Base-by-base conservation (phyloP, 2,113 vertebrate species). In the Eulacestoma nigropectus region DNA sequence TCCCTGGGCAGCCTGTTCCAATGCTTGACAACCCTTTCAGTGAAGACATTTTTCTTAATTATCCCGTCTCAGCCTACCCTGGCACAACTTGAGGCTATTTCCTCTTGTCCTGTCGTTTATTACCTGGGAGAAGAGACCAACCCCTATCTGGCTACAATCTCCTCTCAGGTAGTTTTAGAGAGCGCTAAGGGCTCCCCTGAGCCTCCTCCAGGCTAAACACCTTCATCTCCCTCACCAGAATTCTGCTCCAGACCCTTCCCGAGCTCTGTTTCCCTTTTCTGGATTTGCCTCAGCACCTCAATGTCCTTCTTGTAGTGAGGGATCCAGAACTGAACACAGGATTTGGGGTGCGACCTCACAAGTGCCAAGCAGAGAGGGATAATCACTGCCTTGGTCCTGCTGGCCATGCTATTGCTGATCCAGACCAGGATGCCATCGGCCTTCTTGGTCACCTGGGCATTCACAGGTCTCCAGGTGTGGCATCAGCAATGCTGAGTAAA, bases 311-410 rank as follows among this genome's bases (percentile, higher is more conserved):
- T 52, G 8, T 6, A 35, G 22, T 20, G 47, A 55, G 41, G 5
- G 30, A 2, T 8, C 12, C 41, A 49, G 46, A 62, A 49, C 3
- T 13, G 21, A 1, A 15, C 26, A 6, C 10, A 9, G 47, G 10
- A 56, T 27, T 56, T 55, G 47, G 4, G 11, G 20, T 41, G 30
- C 6, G 1, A 14, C 8, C 22, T 47, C 55, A 32, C 7, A 46
- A 68, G 62, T 11, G 12, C 21, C 0, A 0, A 41, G 16, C 2
- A 19, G 39, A 19, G 22, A 3, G 35, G 17, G 4, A 10, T 6
- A 2, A 16, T 35, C n/a, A 8, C n/a, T 32, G 11, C 7, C 62
- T 23, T 41, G n/a, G 13, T 82, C 25, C 62, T 75, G 21, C n/a
- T 47, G 47, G 55, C 26, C 32, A 29, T 8, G 4, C 21, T 18